A percentile compares a stretch with the other conserved stretches of the same genome.
Conservation (phyloP, 2,113 vertebrate genomes). For the Hypocryptadius cinnamomeus region DNA sequence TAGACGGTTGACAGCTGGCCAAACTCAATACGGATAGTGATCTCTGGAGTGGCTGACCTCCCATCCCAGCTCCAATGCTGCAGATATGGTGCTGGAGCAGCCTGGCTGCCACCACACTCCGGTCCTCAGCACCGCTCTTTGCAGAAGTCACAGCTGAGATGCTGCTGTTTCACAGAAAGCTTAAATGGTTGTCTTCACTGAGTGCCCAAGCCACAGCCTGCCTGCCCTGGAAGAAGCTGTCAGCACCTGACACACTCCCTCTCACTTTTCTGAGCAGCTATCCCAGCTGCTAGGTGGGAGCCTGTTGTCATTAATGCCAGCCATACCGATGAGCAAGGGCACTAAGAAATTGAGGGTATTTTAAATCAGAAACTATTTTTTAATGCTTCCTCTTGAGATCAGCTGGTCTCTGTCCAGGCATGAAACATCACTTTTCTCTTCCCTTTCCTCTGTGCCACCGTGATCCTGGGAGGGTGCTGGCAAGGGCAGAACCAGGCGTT, state of each 20-base stretch:
- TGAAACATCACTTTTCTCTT: not conserved
- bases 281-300: not conserved
- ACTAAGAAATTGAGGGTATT: not conserved
- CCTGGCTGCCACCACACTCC: not conserved
- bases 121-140: not conserved
- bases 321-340: not conserved
- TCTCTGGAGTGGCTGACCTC: not conserved
- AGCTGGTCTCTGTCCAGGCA: not conserved
- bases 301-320: not conserved
- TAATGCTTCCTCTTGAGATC: not conserved
- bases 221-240: not conserved
- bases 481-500: not conserved
- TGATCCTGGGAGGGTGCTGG: not conserved
- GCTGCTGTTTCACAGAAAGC: not conserved
- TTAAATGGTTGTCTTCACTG: not conserved
- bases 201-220: not conserved
- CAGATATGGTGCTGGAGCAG: not conserved
- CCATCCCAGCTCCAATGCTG: not conserved
- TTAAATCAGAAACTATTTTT: not conserved
- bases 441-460: not conserved
- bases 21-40: fast-evolving
- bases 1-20: not conserved
- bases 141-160: not conserved
- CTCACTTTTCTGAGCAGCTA: not conserved
- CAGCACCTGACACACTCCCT: not conserved